Percentiles rank a stretch among this genome's conserved stretches.
Conservation (phyloP, 37 sponge, comb jelly and placozoan species). For the Hexactinellida sp. region DNA sequence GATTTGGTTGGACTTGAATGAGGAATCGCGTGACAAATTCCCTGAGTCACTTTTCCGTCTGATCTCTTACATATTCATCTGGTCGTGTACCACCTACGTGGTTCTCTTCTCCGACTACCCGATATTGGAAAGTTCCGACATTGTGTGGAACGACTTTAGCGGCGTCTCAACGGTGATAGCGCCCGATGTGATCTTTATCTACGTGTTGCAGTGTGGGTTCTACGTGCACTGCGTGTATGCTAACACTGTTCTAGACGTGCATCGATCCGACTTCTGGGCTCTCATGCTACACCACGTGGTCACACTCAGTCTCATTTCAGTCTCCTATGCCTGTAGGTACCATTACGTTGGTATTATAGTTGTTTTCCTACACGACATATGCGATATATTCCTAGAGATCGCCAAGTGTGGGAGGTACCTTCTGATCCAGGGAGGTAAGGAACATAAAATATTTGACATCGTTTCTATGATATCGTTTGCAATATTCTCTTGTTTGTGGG, state of each 20-base stretch:
- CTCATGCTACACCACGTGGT: slow-evolving; percentile 60
- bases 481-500: slow-evolving; percentile 46
- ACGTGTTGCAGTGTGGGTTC: not conserved
- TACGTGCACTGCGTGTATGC: not conserved
- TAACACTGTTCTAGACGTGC: not conserved
- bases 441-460: slow-evolving; percentile 1
- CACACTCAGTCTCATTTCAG: slow-evolving; percentile 30
- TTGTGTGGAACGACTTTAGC: not conserved
- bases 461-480: slow-evolving; percentile 36
- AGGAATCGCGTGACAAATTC: not conserved
- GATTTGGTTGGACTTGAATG: not conserved
- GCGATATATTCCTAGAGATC: slow-evolving; percentile 52
- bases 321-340: slow-evolving; percentile 41
- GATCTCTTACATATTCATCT: not conserved
- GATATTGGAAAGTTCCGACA: not conserved
- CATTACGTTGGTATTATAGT: slow-evolving; percentile 58
- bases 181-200: not conserved
- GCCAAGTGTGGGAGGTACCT: slow-evolving; percentile 47
- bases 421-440: slow-evolving; percentile 29
- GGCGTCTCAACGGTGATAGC: not conserved
- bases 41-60: slow-evolving; percentile 6
- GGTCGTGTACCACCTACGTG: not conserved
- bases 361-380: slow-evolving; percentile 51
- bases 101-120: not conserved
- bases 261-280: slow-evolving; percentile 42